Conservation (phyloP, 2,888 invertebrate species). For the Cheilosia variabilis region DNA sequence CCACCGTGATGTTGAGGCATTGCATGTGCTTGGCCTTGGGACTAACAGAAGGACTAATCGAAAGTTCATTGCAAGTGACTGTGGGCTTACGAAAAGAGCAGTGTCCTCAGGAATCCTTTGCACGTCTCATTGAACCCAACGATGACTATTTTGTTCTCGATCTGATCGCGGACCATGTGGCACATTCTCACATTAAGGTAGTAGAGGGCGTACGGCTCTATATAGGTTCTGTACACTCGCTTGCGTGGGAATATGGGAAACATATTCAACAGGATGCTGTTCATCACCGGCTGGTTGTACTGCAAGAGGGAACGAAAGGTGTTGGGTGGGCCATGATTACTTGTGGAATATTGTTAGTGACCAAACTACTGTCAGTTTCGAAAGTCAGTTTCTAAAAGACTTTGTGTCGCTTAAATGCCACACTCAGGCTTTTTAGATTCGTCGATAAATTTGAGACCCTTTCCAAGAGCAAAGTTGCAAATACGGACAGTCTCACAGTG, state of each 20-base stretch:
- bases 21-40: constrained; percentile 3
- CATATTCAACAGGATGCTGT: constrained; percentile 55
- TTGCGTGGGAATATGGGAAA: constrained; percentile 53
- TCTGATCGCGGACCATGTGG: constrained; percentile 21
- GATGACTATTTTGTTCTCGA: constrained; percentile 68
- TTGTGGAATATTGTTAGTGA: too few species aligned
- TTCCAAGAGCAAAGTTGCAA: too few species aligned
- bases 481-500: too few species aligned
- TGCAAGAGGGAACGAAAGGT: not conserved
- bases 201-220: constrained; percentile 50
- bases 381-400: too few species aligned
- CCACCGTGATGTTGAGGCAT: constrained; percentile 42
- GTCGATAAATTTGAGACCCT: too few species aligned
- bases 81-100: constrained; percentile 77
- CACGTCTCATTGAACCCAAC: constrained; percentile 79
- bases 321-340: too few species aligned
- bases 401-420: too few species aligned
- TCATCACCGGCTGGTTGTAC: constrained; percentile 37
- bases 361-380: too few species aligned
- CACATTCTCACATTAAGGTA: constrained; percentile 18
- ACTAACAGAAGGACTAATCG: not conserved
- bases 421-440: too few species aligned
- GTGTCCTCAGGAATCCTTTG: constrained; percentile 78
- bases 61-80: not conserved
- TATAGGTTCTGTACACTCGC: not conserved